Percentiles rank a stretch among this genome's conserved stretches.
Evolutionary conservation across 2,113 vertebrate species (phyloP).

Genomic region (Perca fluviatilis): DNA sequence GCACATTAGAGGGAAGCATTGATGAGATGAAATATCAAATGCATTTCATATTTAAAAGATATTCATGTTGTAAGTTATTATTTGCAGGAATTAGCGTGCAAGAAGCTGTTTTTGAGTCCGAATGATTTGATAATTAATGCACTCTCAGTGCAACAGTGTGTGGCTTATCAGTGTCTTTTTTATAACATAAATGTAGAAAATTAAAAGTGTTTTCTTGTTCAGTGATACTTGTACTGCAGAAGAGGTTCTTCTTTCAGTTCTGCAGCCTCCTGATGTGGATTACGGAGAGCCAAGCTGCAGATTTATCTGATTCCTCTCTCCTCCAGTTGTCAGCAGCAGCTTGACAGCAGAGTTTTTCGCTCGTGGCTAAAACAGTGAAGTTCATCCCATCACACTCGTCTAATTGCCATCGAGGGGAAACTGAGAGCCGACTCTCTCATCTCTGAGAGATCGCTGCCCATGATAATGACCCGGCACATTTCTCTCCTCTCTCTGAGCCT

Average conservation of each 20-base stretch:
- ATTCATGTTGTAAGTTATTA: too few species aligned
- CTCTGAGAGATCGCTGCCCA: slow-evolving; percentile 63
- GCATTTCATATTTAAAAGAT: too few species aligned
- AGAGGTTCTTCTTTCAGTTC: neutral
- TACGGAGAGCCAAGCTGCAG: slow-evolving; percentile 55
- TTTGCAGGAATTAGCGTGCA: too few species aligned
- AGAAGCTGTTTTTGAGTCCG: too few species aligned
- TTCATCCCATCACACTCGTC: slow-evolving; percentile 75
- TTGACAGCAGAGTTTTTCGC: slow-evolving; percentile 75
- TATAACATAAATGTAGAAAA: neutral
- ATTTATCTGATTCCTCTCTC: slow-evolving; percentile 67
- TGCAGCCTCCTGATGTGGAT: slow-evolving; percentile 56
- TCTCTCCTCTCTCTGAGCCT: slow-evolving; percentile 22
- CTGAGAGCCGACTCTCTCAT: slow-evolving; percentile 46
- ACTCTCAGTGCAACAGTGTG: neutral
- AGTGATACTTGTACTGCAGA: neutral
- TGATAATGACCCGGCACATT: slow-evolving; percentile 59
- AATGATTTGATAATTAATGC: too few species aligned
- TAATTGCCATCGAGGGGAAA: slow-evolving; percentile 82
- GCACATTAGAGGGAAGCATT: too few species aligned
- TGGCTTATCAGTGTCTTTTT: neutral
- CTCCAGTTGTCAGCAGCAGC: slow-evolving; percentile 62
- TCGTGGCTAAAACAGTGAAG: slow-evolving; percentile 78
- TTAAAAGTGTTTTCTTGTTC: neutral
- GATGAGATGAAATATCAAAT: too few species aligned